Evolutionary conservation across 2,797 vertebrate species (phyloP).

Genomic region (Danio tinwini): DNA sequence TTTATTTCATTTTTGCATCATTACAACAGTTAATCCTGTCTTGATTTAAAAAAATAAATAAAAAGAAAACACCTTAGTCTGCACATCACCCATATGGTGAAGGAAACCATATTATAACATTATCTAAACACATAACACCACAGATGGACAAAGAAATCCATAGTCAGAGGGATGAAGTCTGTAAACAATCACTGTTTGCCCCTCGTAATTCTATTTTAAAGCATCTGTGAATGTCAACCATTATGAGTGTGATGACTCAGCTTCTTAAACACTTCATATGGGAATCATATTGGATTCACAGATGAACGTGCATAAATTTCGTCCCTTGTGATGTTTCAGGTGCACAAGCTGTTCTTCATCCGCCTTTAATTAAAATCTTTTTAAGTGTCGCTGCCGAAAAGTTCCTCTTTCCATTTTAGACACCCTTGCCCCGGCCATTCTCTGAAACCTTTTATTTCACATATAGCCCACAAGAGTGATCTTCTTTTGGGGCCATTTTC

Average conservation of each 20-base stretch:
- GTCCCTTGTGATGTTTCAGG: slow-evolving; percentile 3
- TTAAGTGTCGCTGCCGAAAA: not conserved
- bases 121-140: slow-evolving; percentile 25
- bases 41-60: not conserved
- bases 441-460: slow-evolving; percentile 47
- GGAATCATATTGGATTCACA: slow-evolving; percentile 8
- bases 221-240: slow-evolving; percentile 18
- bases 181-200: slow-evolving; percentile 10
- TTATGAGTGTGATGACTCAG: slow-evolving; percentile 14
- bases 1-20: slow-evolving; percentile 14
- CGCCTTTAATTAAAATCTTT: slow-evolving; percentile 28
- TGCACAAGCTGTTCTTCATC: slow-evolving; percentile 29
- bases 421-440: slow-evolving; percentile 20
- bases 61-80: slow-evolving; percentile 25
- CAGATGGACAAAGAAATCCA: slow-evolving; percentile 33
- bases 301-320: slow-evolving; percentile 9
- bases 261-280: slow-evolving; percentile 20
- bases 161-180: not conserved
- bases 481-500: slow-evolving; percentile 54
- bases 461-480: slow-evolving; percentile 50
- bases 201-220: slow-evolving; percentile 18
- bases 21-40: slow-evolving; percentile 1
- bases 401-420: slow-evolving; percentile 11
- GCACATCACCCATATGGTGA: slow-evolving; percentile 43
- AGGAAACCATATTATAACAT: slow-evolving; percentile 29